Evolutionary conservation across 2,888 invertebrate genomes (phyloP), one percentile per base, ranked within the genome.

Genomic region (Synanthedon tipuliformis): DNA sequence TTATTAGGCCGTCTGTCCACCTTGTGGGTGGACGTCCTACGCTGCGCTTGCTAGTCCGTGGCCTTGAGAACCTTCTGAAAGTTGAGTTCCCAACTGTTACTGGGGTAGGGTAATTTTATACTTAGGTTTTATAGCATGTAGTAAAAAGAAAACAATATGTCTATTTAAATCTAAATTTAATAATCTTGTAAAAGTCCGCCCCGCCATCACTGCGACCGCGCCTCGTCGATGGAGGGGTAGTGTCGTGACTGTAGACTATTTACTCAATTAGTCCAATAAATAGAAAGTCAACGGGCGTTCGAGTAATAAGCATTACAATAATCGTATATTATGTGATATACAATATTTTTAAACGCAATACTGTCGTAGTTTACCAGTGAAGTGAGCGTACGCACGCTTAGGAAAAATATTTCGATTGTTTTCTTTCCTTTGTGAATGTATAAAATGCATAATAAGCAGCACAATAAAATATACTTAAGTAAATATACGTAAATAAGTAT

Each of bases 201-300:
- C 45, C 45, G 45, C 45, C 15, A 45, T 45, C 12, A 45, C 15
- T 45, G 45, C 45, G 15, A 45, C 45, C 45, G 8, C 15, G 4
- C 45, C 45, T 13, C 45, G 13, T 13, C 45, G 34, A 13, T 59
- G 61, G 58, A 54, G 54, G 23, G 54, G 53, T 53, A 63, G 59
- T 59, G 63, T 75, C 86, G 86, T 86, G 86, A 80, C 84, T 75
- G 53, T 53, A 50, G 60, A 60, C 75, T 77, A 77, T 85, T 82
- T 78, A 75, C 80, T 77, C 80, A 85, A 85, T 85, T 85, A 83
- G 65, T 68, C 69, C 79, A 76, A 83, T 85, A 82, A 86, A 82
- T 85, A 83, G 63, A 57, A 69, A 78, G 75, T 77, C 73, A 71
- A 71, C 69, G 65, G 34, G 57, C 57, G 64, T 61, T 63, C 61